Percentiles rank a stretch among this genome's conserved stretches.
These are phyloP conservation scores for Pluvianellus socialis DNA, from an alignment of 2,113 vertebrate species.

Conservation along the genomic window DNA sequence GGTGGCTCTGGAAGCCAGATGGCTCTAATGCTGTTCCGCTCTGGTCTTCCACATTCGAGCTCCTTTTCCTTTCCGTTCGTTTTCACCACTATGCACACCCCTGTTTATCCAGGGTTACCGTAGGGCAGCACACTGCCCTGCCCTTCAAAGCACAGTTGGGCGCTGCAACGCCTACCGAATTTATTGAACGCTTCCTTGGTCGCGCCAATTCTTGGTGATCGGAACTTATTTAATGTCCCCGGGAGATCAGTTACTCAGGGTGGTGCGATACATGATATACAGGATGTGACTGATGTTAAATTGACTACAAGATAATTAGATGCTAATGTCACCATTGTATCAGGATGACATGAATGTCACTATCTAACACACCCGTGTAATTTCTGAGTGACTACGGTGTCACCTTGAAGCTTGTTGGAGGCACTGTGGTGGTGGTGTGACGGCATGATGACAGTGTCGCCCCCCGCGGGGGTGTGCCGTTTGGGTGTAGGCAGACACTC, in stretches of 20 bases:
- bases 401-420: neutral
- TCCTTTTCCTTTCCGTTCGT: accelerated
- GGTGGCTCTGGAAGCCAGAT: neutral
- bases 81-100: accelerated
- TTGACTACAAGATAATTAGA: constrained; percentile 49
- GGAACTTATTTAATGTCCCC: neutral
- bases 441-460: neutral
- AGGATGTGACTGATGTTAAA: constrained; percentile 47
- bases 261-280: neutral
- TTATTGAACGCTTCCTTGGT: accelerated
- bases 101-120: neutral
- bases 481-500: neutral
- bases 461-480: neutral
- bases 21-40: accelerated
- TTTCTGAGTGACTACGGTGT: constrained; percentile 34
- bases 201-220: neutral
- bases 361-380: neutral
- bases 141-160: neutral
- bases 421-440: neutral
- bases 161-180: accelerated
- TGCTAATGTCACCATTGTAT: constrained; percentile 59
- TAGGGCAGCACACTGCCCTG: neutral
- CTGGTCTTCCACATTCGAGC: neutral
- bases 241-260: neutral
- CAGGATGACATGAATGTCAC: constrained; percentile 53